Conservation (phyloP, 2,113 vertebrate genomes). For the Promerops cafer region DNA sequence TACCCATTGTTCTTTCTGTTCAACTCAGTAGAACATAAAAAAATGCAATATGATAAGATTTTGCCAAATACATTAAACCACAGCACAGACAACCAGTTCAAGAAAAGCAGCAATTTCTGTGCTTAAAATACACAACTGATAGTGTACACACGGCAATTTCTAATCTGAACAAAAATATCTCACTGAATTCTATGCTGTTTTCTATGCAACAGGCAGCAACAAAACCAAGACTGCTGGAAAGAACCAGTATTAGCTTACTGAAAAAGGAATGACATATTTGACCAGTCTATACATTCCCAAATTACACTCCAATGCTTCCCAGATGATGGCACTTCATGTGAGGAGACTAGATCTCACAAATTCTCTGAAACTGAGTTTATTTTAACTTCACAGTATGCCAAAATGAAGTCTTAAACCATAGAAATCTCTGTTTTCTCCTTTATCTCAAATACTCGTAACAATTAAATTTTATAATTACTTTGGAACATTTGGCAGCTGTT, state of each 20-base stretch:
- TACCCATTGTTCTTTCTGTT: background rate
- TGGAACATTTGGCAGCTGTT: background rate
- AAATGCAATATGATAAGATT: background rate
- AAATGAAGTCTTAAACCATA: background rate
- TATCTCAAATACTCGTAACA: background rate
- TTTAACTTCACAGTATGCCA: background rate
- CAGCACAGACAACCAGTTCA: background rate
- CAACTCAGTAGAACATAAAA: background rate
- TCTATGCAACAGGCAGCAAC: background rate
- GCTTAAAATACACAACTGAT: background rate
- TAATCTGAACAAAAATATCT: background rate
- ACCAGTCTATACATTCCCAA: background rate
- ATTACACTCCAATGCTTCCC: background rate
- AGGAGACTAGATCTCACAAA: background rate
- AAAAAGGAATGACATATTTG: constrained; percentile 14
- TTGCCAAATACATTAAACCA: background rate
- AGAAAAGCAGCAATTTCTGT: background rate
- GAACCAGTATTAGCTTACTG: background rate
- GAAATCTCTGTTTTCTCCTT: background rate
- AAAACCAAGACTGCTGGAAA: background rate
- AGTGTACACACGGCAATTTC: background rate
- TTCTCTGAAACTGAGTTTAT: background rate
- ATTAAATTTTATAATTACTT: background rate
- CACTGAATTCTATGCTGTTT: background rate
- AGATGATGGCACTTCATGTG: background rate